A percentile compares a stretch with the other conserved stretches of the same genome.
Evolutionary conservation across 2,888 invertebrate genomes (phyloP).

Genomic region (Lithophane socia): DNA sequence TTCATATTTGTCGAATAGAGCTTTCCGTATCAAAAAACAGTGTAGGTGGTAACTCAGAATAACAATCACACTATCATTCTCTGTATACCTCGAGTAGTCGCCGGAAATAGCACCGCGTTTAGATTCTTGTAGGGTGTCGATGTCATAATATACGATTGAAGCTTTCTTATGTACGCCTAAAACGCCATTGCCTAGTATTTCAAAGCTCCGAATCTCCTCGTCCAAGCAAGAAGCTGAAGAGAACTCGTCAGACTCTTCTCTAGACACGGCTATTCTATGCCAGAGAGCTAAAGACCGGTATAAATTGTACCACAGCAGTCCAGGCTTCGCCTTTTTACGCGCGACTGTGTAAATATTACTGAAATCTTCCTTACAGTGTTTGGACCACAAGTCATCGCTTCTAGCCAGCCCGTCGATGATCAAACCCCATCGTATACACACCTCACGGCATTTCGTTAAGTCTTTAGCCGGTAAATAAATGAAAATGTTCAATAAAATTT

Average conservation of each 20-base stretch:
- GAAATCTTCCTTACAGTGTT: conserved; percentile 76
- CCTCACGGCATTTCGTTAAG: conserved; percentile 75
- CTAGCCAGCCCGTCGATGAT: conserved; percentile 76
- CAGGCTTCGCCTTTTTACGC: conserved; percentile 68
- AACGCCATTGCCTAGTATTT: conserved; percentile 73
- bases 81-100: conserved; percentile 75
- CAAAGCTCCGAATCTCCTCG: conserved; percentile 77
- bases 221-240: conserved; percentile 71
- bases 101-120: conserved; percentile 71
- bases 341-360: conserved; percentile 69
- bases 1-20: conserved; percentile 41
- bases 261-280: conserved; percentile 72
- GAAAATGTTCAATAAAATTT: conserved; percentile 78
- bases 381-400: conserved; percentile 75
- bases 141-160: conserved; percentile 77
- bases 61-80: conserved; percentile 73
- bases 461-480: conserved; percentile 73
- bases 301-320: conserved; percentile 76
- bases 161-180: conserved; percentile 77
- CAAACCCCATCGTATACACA: conserved; percentile 78
- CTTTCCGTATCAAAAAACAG: conserved; percentile 73
- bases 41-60: conserved; percentile 71
- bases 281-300: conserved; percentile 81
- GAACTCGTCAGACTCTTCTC: conserved; percentile 78
- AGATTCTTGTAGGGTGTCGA: conserved; percentile 70